A percentile compares a stretch with the other conserved stretches of the same genome.
phyloP scores from a whole-genome alignment of 2,888 invertebrate species.

The Syritta pipiens region DNA sequence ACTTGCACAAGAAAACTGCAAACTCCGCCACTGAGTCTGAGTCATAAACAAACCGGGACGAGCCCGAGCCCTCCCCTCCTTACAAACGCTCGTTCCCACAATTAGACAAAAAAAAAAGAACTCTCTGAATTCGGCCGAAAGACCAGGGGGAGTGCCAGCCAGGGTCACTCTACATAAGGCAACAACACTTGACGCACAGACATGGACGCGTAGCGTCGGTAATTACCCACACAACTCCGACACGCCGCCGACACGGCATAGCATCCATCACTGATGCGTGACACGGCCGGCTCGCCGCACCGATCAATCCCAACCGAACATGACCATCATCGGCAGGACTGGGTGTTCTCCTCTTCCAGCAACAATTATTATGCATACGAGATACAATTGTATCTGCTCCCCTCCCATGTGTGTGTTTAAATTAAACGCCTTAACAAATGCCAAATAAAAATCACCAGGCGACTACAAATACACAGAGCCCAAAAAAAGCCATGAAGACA shows the following conservation, averaged over 20 bases:
- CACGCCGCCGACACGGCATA: conserved; percentile 13
- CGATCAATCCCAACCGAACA: conserved; percentile 32
- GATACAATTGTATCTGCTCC: conserved; percentile 7
- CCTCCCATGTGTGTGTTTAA: conserved; percentile 14
- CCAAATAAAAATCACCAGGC: conserved; percentile 37
- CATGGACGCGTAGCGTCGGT: conserved; percentile 31
- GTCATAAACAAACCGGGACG: conserved; percentile 57
- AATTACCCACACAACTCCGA: conserved; percentile 24
- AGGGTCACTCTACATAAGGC: conserved; percentile 49
- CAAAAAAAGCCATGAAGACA: conserved; percentile 40
- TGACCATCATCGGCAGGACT: conserved; percentile 43
- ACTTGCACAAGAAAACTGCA: conserved; percentile 57
- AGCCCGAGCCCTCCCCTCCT: conserved; percentile 23
- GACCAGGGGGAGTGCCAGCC: conserved; percentile 51
- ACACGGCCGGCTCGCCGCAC: conserved; percentile 8
- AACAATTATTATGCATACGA: conserved; percentile 41
- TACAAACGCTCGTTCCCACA: conserved; percentile 46
- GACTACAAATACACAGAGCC: conserved; percentile 17
- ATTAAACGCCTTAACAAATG: conserved; percentile 52
- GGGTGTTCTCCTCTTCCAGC: conserved; percentile 22
- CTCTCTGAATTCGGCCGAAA: conserved; percentile 40
- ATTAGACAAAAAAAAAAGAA: conserved; percentile 33
- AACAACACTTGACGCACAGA: conserved; percentile 48
- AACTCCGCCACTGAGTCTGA: conserved; percentile 26
- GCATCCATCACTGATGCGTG: conserved; percentile 55